Evolutionary conservation across 1,140 invertebrate species (phyloP), one percentile per base, ranked within the genome.

Genomic region (Samia ricini): DNA sequence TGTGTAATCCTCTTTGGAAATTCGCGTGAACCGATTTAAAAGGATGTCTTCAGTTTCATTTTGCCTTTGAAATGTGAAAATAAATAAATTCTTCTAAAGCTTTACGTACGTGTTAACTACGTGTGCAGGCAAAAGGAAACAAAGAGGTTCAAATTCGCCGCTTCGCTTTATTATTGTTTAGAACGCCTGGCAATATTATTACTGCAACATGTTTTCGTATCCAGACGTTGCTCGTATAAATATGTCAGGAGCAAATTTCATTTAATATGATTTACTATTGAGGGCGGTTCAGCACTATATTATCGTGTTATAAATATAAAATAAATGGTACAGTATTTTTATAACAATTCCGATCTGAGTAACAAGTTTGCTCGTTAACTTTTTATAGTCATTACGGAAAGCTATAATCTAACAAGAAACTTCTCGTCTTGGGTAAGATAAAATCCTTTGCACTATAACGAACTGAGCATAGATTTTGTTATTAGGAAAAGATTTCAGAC

Each of bases 21-120:
- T 50, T 20, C 42, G 48, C 48, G 58, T 23, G 60, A 60, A 55
- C 54, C 24, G 61, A 68, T 61, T 61, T 61, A 70, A 68, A 66
- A 68, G 52, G 59, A 69, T 69, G 63, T 56, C 60, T 42, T 42
- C 33, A 12, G 33, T 42, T 42, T 42, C 33, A 15, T 42, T 42
- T 42, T 42, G 4, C 33, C 7, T 10, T 12, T 42, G 33, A 42
- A 42, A 1, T 10, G 7, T 42, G 33, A 42, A 42, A 42, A 42
- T 42, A 42, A 42, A 42, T 15, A 42, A 29, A 10, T 29, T 33
- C 59, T 61, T 55, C 68, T 21, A 62, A 63, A 60, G 36, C 64
- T 73, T 72, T 62, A n/a, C n/a, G 63, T 73, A 61, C 64, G 61
- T 60, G 58, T 66, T 66, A 68, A 61, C 15, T 52, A 56, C 55